A percentile compares a stretch with the other conserved stretches of the same genome.
These are phyloP conservation scores for Pecten maximus DNA, from an alignment of 2,888 invertebrate genomes.

Conservation along the genomic window DNA sequence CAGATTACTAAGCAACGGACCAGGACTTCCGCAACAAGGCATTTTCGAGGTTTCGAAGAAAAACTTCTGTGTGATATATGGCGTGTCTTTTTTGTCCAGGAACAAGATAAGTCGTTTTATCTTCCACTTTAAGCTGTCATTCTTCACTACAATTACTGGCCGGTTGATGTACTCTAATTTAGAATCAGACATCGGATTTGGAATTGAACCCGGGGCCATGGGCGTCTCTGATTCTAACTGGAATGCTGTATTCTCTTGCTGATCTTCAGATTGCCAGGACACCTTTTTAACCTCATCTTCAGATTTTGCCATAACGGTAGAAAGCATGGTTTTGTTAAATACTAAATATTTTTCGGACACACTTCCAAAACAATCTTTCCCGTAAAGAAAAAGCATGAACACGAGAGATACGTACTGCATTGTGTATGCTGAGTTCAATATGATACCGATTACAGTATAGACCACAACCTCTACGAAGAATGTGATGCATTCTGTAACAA, in stretches of 20 bases:
- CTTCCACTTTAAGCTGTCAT: conserved; percentile 56
- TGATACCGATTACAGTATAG: conserved; percentile 77
- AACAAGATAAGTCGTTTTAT: conserved; percentile 55
- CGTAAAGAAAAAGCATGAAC: conserved; percentile 74
- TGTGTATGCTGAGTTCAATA: conserved; percentile 75
- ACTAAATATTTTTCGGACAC: conserved; percentile 75
- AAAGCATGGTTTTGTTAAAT: conserved; percentile 74
- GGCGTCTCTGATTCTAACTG: conserved; percentile 62
- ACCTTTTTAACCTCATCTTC: conserved; percentile 56
- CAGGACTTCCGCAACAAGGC: conserved; percentile 61
- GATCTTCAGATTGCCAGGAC: conserved; percentile 38
- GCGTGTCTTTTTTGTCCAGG: conserved; percentile 57
- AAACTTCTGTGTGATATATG: conserved; percentile 59
- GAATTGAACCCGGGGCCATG: not conserved
- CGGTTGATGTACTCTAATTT: not conserved
- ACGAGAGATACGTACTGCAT: conserved; percentile 74
- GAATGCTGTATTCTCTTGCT: conserved; percentile 75
- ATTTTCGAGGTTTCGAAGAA: conserved; percentile 62
- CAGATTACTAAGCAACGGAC: conserved; percentile 56
- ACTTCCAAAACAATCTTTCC: conserved; percentile 73
- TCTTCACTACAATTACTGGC: conserved; percentile 33
- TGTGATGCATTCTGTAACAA: conserved; percentile 75
- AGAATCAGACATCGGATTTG: not conserved
- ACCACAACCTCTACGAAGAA: conserved; percentile 77
- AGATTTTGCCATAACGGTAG: conserved; percentile 62